phyloP scores from a whole-genome alignment of 2,888 invertebrate genomes.

The Girardia tigrina region DNA sequence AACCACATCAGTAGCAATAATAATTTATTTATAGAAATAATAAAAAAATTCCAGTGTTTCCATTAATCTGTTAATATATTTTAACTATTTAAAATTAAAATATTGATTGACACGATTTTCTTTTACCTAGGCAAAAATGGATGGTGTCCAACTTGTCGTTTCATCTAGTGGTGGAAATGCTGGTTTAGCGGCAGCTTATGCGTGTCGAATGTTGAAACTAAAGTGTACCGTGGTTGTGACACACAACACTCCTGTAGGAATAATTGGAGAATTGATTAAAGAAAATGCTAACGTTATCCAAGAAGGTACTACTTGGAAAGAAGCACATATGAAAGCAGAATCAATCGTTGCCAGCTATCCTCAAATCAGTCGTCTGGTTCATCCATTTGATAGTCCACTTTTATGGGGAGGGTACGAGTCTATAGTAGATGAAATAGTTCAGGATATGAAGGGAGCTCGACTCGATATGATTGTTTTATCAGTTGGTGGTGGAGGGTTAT shows the following conservation, averaged over 20 bases:
- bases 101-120: neutral
- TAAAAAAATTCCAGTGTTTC: too few relatives aligned
- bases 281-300: slow-evolving; percentile 49
- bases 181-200: slow-evolving; percentile 52
- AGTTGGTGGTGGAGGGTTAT: slow-evolving; percentile 53
- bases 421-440: slow-evolving; percentile 50
- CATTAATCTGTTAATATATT: too few relatives aligned
- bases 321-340: slow-evolving; percentile 44
- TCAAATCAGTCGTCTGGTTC: slow-evolving; percentile 41
- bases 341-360: slow-evolving; percentile 36
- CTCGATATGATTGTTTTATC: slow-evolving; percentile 51
- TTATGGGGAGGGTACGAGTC: slow-evolving; percentile 52
- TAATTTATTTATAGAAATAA: too few relatives aligned
- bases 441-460: slow-evolving; percentile 43
- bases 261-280: slow-evolving; percentile 40
- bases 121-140: slow-evolving; percentile 2
- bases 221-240: slow-evolving; percentile 51
- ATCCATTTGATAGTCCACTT: slow-evolving; percentile 52
- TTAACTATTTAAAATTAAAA: too few relatives aligned
- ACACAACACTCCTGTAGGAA: slow-evolving; percentile 42
- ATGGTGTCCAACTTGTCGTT: slow-evolving; percentile 40
- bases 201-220: slow-evolving; percentile 46
- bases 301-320: slow-evolving; percentile 50
- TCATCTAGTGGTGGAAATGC: slow-evolving; percentile 54
- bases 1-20: too few relatives aligned